A percentile compares a stretch with the other conserved stretches of the same genome.
These are phyloP conservation scores for Nebria ingens DNA, from an alignment of 1,140 invertebrate species.

Conservation along the genomic window DNA sequence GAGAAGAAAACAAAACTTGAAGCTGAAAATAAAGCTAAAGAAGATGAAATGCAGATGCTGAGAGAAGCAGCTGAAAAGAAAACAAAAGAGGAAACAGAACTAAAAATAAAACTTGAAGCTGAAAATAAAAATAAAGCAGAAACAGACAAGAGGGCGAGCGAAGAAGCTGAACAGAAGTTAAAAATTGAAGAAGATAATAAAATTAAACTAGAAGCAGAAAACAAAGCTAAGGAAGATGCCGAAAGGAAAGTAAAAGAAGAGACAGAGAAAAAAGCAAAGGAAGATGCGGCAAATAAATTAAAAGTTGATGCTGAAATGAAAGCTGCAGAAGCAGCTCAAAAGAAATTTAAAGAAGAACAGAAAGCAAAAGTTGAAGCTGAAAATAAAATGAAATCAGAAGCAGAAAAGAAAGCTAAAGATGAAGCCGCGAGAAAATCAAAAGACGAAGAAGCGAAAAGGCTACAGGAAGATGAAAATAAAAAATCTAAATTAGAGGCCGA, in stretches of 20 bases:
- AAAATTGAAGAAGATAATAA: conserved; percentile 18
- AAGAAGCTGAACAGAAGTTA: conserved; percentile 13
- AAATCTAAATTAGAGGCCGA: conserved; percentile 25
- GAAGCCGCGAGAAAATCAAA: conserved; percentile 14
- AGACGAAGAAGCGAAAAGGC: conserved; percentile 12
- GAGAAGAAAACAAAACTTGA: conserved; percentile 19
- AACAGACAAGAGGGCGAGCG: conserved; percentile 14
- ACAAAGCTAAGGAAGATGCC: conserved; percentile 18
- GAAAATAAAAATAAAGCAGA: conserved; percentile 13
- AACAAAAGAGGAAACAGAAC: conserved; percentile 12
- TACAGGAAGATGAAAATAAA: conserved; percentile 24
- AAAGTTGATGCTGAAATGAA: conserved; percentile 30
- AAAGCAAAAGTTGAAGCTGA: not conserved
- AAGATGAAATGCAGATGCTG: conserved; percentile 21
- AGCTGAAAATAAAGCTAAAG: conserved; percentile 19
- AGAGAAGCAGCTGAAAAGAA: conserved; percentile 14
- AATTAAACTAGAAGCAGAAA: conserved; percentile 18
- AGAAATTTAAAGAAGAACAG: no score
- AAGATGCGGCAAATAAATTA: conserved; percentile 19
- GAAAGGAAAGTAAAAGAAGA: conserved; percentile 16
- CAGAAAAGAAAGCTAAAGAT: conserved; percentile 26
- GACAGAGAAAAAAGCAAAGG: conserved; percentile 11
- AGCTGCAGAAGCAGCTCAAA: conserved; percentile 11
- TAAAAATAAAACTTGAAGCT: conserved; percentile 8
- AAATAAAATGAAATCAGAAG: conserved; percentile 23